Conservation (phyloP, 2,113 vertebrate genomes). For the Aptenodytes forsteri region DNA sequence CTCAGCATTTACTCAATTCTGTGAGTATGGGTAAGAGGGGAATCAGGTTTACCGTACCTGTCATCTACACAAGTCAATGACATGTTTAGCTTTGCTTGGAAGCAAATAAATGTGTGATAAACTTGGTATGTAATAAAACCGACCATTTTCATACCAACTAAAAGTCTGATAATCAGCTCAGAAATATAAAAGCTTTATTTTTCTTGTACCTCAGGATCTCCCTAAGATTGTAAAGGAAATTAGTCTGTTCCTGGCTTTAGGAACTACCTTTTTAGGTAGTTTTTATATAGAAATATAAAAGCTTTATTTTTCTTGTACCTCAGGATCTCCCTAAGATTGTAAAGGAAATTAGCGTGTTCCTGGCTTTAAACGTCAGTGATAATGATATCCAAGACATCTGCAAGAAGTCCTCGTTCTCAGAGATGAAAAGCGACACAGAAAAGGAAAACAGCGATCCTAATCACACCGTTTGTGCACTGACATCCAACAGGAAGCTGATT, state of each 20-base stretch:
- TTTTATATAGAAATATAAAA: background rate
- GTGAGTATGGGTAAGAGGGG: background rate
- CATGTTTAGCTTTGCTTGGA: background rate
- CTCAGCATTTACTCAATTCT: background rate
- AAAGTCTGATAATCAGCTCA: background rate
- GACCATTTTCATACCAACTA: background rate
- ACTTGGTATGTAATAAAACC: background rate
- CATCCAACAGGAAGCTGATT: constrained; percentile 65
- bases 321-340: constrained; percentile 70
- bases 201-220: constrained; percentile 57
- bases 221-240: constrained; percentile 67
- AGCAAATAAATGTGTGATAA: background rate
- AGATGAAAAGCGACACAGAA: constrained; percentile 70
- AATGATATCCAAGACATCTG: constrained; percentile 60
- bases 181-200: background rate
- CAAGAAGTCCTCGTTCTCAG: constrained; percentile 64
- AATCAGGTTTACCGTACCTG: background rate
- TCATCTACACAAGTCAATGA: background rate
- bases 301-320: background rate
- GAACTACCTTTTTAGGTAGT: too few species aligned
- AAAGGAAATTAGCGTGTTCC: constrained; percentile 64
- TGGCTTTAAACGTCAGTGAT: constrained; percentile 45
- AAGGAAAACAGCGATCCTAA: constrained; percentile 57
- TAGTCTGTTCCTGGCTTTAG: constrained; percentile 55
- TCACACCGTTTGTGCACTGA: constrained; percentile 66